phyloP scores from a whole-genome alignment of 2,797 vertebrate genomes.

The Hippocampus kuda region DNA sequence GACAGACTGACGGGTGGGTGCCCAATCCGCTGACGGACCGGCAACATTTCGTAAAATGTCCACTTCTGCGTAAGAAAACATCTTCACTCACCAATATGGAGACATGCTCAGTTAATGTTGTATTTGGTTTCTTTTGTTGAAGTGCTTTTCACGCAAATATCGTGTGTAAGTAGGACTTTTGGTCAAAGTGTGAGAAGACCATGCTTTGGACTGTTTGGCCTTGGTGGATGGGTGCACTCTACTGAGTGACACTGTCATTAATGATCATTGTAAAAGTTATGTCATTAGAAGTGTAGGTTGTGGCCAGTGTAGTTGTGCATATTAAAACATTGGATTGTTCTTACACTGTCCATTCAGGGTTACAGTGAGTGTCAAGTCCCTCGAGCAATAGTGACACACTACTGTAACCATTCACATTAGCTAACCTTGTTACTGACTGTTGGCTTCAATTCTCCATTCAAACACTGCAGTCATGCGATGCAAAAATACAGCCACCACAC shows the following conservation, averaged over 20 bases:
- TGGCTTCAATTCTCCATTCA: background rate
- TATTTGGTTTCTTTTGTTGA: too few relatives aligned
- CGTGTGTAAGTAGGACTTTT: too few relatives aligned
- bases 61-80: too few relatives aligned
- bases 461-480: background rate
- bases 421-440: conserved; percentile 1
- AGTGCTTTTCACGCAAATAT: too few relatives aligned
- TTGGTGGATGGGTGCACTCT: background rate
- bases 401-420: background rate
- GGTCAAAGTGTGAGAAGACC: too few relatives aligned
- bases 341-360: background rate
- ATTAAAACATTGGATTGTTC: background rate
- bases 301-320: background rate
- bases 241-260: background rate
- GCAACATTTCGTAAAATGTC: too few relatives aligned
- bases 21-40: too few relatives aligned
- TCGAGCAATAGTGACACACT: conserved; percentile 3
- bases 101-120: too few relatives aligned
- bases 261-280: background rate
- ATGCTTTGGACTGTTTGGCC: background rate
- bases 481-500: background rate
- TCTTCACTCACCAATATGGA: too few relatives aligned
- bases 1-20: too few relatives aligned
- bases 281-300: background rate
- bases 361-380: background rate